Evolutionary conservation across 1,140 invertebrate genomes (phyloP).

Genomic region (Venturia canescens): DNA sequence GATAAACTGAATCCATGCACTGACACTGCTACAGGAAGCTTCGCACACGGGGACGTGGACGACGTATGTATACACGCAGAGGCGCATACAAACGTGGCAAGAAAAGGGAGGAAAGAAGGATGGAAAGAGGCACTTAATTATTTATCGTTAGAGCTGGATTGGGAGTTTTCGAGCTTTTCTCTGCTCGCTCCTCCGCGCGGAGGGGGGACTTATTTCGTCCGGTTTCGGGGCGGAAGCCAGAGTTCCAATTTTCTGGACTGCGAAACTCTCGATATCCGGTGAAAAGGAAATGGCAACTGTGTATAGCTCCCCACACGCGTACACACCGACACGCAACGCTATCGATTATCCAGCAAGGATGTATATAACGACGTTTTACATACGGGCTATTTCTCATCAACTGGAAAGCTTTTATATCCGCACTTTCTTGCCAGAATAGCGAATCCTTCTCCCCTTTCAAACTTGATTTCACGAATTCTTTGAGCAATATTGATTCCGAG

Average conservation of each 20-base stretch:
- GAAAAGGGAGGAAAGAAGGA: neutral
- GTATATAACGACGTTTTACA: too few relatives aligned
- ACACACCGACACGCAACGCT: too few relatives aligned
- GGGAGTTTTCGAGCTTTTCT: neutral
- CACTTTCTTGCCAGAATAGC: too few relatives aligned
- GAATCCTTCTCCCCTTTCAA: too few relatives aligned
- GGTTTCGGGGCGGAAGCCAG: neutral
- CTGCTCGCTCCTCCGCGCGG: neutral
- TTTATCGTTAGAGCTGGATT: neutral
- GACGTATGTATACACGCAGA: neutral
- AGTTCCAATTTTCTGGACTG: conserved; percentile 6
- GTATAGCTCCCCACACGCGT: neutral
- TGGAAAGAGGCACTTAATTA: neutral
- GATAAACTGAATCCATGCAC: neutral
- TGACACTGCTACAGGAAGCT: neutral
- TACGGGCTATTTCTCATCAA: too few relatives aligned
- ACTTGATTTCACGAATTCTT: too few relatives aligned
- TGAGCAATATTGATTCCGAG: too few relatives aligned
- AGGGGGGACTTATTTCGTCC: neutral
- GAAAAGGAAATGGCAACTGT: neutral
- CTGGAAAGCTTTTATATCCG: too few relatives aligned
- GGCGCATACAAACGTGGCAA: neutral
- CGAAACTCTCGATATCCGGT: neutral
- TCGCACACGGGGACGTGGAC: too few relatives aligned
- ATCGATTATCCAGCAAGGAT: too few relatives aligned